Evolutionary conservation across 1,140 invertebrate species (phyloP), one percentile per base, ranked within the genome.

Genomic region (Adelges cooleyi): DNA sequence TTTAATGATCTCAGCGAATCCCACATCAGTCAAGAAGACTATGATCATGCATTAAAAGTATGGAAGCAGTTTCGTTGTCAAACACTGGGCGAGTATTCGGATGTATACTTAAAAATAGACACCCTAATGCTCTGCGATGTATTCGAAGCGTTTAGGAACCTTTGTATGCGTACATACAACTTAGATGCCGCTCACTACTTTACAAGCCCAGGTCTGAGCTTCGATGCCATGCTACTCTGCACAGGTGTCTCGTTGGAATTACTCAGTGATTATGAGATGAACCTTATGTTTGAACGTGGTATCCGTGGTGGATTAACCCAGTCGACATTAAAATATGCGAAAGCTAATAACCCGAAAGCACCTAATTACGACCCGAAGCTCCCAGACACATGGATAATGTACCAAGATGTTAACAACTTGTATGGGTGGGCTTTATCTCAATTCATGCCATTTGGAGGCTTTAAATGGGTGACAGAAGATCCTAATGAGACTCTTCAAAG

Each of bases 101-200:
- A 77, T 67, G 49, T 76, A 13, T 78, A 78, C 70, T 59, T 77
- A 17, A 76, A 75, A 73, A 75, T 72, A 18, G 76, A 78, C 68
- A 73, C 76, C 46, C 54, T 77, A 17, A 44, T 77, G 9, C 66
- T 76, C 40, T 69, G 70, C 20, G 75, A 75, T 69, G 67, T 76
- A n/a, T 74, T 76, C 71, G 73, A 76, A 49, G 52, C 51, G 46
- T 68, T 67, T n/a, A 42, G 68, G 1, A 82, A 82, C 29, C 70
- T 84, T 0, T 72, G n/a, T n/a, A n/a, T n/a, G n/a, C n/a, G n/a
- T n/a, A n/a, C n/a, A n/a, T n/a, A n/a, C n/a, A n/a, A n/a, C n/a
- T n/a, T n/a, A n/a, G n/a, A n/a, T n/a, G n/a, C n/a, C n/a, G n/a
- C n/a, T n/a, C n/a, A n/a, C n/a, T 50, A 50, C 23, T 50, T 9